These are phyloP conservation scores for Epinotia ramella DNA, from an alignment of 2,888 invertebrate genomes.

Conservation along the genomic window DNA sequence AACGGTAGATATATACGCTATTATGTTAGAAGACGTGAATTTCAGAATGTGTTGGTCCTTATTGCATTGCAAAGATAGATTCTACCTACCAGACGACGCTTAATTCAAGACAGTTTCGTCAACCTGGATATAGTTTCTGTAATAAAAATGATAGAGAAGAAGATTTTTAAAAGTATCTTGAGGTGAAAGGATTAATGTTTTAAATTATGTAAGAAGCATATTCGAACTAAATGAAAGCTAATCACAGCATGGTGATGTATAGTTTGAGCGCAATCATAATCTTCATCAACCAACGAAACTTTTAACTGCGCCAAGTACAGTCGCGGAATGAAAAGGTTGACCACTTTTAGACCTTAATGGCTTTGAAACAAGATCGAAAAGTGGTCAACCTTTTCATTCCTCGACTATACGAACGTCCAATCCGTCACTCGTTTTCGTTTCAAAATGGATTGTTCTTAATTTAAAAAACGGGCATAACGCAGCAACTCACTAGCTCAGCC, in stretches of 20 bases:
- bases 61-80: background rate
- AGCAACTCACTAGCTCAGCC: conserved; percentile 77
- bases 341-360: no score
- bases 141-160: background rate
- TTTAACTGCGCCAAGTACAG: conserved; percentile 31
- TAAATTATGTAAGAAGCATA: background rate
- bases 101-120: background rate
- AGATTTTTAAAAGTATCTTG: background rate
- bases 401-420: conserved; percentile 56
- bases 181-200: background rate
- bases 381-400: no score
- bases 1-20: background rate
- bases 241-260: conserved; percentile 14
- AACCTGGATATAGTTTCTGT: background rate
- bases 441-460: conserved; percentile 69
- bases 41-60: background rate
- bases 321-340: no score
- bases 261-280: conserved; percentile 28
- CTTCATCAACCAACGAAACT: conserved; percentile 36
- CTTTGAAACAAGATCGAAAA: no score
- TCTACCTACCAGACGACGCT: background rate
- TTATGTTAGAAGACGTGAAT: background rate
- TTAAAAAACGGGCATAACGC: conserved; percentile 65
- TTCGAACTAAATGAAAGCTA: conserved; percentile 11
- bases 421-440: conserved; percentile 48